Conservation (phyloP, 2,113 vertebrate species). For the Petrocephalus zakoni region DNA sequence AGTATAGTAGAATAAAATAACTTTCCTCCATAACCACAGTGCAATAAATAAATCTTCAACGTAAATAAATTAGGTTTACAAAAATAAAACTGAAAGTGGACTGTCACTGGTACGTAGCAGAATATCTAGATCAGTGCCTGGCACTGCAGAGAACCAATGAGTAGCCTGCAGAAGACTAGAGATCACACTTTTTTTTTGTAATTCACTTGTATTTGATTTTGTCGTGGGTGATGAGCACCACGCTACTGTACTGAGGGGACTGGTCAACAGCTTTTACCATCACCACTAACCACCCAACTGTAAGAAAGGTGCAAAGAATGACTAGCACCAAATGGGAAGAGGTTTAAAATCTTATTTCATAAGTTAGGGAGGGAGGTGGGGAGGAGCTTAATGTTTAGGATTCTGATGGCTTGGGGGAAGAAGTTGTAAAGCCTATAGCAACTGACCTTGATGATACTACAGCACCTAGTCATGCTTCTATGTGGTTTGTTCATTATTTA, state of each 20-base stretch:
- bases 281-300: not conserved
- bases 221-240: not conserved
- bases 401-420: not conserved
- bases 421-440: not conserved
- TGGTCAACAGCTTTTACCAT: not conserved
- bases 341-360: not conserved
- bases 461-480: too few species aligned
- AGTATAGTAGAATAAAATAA: not conserved
- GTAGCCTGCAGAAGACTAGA: not conserved
- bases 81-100: not conserved
- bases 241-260: not conserved
- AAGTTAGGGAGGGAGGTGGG: not conserved
- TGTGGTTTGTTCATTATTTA: too few species aligned
- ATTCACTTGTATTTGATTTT: not conserved
- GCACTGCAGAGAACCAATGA: not conserved
- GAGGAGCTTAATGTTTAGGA: not conserved
- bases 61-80: not conserved
- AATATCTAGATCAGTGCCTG: not conserved
- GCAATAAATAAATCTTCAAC: not conserved
- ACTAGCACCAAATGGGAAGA: not conserved
- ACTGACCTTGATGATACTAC: not conserved
- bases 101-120: not conserved
- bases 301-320: not conserved
- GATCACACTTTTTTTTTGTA: not conserved
- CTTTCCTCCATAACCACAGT: not conserved